A percentile compares a stretch with the other conserved stretches of the same genome.
These are phyloP conservation scores for Pterobdella sp. DNA, from an alignment of 2,888 invertebrate genomes.

Conservation along the genomic window DNA sequence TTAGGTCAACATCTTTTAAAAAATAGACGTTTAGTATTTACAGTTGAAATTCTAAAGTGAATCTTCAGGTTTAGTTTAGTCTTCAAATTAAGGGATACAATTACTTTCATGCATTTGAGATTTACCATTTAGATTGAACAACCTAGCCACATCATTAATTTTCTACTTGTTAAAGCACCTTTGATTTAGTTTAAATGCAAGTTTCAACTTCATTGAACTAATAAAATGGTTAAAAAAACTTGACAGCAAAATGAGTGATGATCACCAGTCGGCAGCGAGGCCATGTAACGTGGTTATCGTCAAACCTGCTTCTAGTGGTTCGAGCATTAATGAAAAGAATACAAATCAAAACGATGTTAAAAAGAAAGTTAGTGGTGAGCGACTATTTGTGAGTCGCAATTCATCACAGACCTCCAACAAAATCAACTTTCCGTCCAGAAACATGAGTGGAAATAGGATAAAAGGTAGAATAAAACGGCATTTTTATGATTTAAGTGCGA, in stretches of 20 bases:
- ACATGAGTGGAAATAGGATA: slow-evolving; percentile 17
- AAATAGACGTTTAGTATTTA: too few relatives aligned
- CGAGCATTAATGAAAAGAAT: not conserved
- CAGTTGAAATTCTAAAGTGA: too few relatives aligned
- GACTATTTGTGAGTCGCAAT: not conserved
- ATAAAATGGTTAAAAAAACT: too few relatives aligned
- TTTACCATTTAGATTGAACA: too few relatives aligned
- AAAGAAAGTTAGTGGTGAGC: not conserved
- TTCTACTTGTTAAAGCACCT: too few relatives aligned
- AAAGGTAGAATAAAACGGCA: not conserved
- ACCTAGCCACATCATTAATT: too few relatives aligned
- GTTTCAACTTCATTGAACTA: too few relatives aligned
- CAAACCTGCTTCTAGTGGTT: not conserved
- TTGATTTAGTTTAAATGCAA: too few relatives aligned
- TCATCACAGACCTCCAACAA: not conserved
- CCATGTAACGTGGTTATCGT: slow-evolving; percentile 7
- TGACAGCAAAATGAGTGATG: not conserved
- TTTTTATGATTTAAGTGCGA: not conserved
- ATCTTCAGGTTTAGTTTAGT: too few relatives aligned
- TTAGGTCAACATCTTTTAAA: too few relatives aligned
- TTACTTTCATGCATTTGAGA: too few relatives aligned
- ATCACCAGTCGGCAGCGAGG: not conserved
- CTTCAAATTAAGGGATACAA: too few relatives aligned
- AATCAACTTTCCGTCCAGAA: slow-evolving; percentile 13
- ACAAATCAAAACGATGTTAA: not conserved